Base-by-base conservation (phyloP, 37 sponge, comb jelly and placozoan species). In the Ephydatia muelleri region DNA sequence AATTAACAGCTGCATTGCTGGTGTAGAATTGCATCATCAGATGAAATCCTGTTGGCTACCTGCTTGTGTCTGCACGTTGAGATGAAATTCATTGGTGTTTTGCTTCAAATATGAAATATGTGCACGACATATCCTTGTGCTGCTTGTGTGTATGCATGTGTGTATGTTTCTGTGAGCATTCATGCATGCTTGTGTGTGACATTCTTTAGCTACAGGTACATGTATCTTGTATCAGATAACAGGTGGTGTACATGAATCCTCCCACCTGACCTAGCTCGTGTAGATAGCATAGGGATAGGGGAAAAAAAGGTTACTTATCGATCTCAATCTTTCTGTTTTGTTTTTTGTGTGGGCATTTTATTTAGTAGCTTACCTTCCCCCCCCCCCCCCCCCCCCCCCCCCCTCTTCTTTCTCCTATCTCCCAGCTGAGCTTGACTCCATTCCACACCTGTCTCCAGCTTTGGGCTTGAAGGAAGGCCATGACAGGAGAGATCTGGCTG, bases 381-480 rank as follows among this genome's bases (percentile, higher is more conserved):
- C n/a, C n/a, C n/a, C n/a, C n/a, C n/a, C n/a, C n/a, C n/a, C n/a
- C n/a, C n/a, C n/a, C n/a, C n/a, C n/a, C n/a, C n/a, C n/a, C n/a
- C 14, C 14, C 21, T 14, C 19, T 70, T 22, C 26, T 70, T 11
- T n/a, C 27, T 70, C 11, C 72, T 70, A 30, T 30, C 77, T 22
- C 49, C 3, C 43, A 39, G 85, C 69, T 27, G 77, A 85, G 38
- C 77, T 87, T 22, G 29, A 68, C 30, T 26, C 78, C 49, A 48
- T 87, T 38, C 88, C 88, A 13, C 75, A 73, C 33, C 19, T 38
- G 0, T 21, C 82, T n/a, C 88, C 88, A 22, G 73, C 82, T 0
- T 77, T 87, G 26, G 88, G 88, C 11, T 68, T 87, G 11, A 66
- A 87, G 69, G 75, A 48, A 8, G 88, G 88, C 38, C 88, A 82